Evolutionary conservation across 2,113 vertebrate genomes (phyloP).

Genomic region (Pangasianodon gigas): DNA sequence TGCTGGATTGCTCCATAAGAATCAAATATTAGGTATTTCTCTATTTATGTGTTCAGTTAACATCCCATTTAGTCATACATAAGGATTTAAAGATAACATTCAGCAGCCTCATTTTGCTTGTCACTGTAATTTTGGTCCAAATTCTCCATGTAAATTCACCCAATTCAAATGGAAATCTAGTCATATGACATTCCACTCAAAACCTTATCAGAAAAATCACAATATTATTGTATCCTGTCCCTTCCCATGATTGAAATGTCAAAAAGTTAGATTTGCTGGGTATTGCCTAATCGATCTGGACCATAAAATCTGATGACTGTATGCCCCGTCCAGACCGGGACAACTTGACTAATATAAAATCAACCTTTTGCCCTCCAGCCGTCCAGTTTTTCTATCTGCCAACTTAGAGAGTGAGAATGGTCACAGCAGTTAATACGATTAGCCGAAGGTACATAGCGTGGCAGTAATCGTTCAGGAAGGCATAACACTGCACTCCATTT

Average conservation of each 20-base stretch:
- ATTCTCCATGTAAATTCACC: neutral
- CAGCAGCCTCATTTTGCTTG: neutral
- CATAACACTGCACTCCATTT: neutral
- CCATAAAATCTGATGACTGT: slow-evolving; percentile 18
- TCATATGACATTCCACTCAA: neutral
- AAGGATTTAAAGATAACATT: neutral
- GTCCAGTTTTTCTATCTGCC: neutral
- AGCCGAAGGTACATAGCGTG: slow-evolving; percentile 17
- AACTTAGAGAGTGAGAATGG: neutral
- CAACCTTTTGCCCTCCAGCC: slow-evolving; percentile 21
- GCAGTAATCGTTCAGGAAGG: slow-evolving; percentile 35
- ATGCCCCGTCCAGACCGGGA: neutral
- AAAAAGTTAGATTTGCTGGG: neutral
- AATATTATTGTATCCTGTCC: neutral
- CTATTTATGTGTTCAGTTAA: neutral
- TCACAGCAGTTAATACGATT: slow-evolving; percentile 39
- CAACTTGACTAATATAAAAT: slow-evolving; percentile 34
- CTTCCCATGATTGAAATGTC: neutral
- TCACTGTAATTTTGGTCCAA: neutral
- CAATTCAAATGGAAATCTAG: slow-evolving; percentile 4
- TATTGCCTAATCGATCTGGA: slow-evolving; percentile 10
- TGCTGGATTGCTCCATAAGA: neutral
- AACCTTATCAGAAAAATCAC: neutral
- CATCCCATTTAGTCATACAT: neutral
- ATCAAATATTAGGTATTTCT: neutral